phyloP scores from a whole-genome alignment of 92 coral and sea anemone genomes.

The Pocillopora grandis region DNA sequence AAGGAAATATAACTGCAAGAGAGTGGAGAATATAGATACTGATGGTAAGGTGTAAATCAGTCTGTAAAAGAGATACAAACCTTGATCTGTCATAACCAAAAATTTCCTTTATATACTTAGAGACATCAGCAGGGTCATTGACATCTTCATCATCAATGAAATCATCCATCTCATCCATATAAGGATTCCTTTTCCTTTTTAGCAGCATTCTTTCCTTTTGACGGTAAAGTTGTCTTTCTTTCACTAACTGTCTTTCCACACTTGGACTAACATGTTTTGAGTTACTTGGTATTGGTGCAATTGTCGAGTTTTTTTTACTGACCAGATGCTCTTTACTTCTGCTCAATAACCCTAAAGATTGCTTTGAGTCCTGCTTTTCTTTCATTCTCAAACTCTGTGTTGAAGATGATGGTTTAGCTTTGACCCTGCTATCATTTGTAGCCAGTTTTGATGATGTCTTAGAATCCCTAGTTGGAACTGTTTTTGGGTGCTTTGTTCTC shows the following conservation, averaged over 20 bases:
- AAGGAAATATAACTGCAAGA: too few species aligned
- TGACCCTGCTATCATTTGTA: not conserved
- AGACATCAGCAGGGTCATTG: slow-evolving; percentile 68
- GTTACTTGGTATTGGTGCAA: not conserved
- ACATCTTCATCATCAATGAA: slow-evolving; percentile 82
- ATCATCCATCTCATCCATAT: slow-evolving; percentile 63
- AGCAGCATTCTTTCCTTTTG: not conserved
- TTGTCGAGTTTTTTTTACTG: not conserved
- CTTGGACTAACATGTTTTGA: not conserved
- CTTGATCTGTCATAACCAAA: slow-evolving; percentile 93
- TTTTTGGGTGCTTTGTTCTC: not conserved
- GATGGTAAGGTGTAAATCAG: too few species aligned
- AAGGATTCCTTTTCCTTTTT: slow-evolving; percentile 29
- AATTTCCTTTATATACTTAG: slow-evolving; percentile 83
- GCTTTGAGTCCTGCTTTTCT: not conserved
- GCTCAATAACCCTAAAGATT: not conserved
- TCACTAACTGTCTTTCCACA: not conserved
- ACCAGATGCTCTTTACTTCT: not conserved
- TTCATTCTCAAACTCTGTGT: not conserved
- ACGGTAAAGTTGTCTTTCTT: not conserved
- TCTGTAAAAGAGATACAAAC: slow-evolving; percentile 39
- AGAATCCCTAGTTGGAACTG: not conserved
- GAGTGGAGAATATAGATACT: too few species aligned
- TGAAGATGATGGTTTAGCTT: not conserved
- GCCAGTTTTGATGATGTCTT: slow-evolving; percentile 3